Conservation (phyloP, 2,888 invertebrate species). For the Cordilura impudica region DNA sequence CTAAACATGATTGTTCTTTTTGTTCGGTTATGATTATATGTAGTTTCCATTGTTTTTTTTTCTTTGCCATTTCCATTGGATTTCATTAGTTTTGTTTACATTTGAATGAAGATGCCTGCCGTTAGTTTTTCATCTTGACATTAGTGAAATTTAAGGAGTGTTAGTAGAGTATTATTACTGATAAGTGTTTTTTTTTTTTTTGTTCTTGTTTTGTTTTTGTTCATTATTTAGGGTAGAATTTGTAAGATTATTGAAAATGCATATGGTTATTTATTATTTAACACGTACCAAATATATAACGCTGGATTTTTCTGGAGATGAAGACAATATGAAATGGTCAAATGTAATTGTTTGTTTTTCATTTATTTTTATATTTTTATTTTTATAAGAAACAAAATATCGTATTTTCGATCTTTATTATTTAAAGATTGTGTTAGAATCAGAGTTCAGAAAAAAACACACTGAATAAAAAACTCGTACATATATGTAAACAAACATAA, state of each 20-base stretch:
- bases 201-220: too few relatives aligned
- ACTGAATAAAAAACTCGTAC: too few relatives aligned
- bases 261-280: not conserved
- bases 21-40: not conserved
- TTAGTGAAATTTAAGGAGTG: conserved; percentile 13
- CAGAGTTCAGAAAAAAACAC: too few relatives aligned
- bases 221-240: not conserved
- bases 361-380: too few relatives aligned
- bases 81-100: conserved; percentile 34
- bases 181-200: not conserved
- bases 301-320: too few relatives aligned
- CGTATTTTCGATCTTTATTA: too few relatives aligned
- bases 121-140: not conserved
- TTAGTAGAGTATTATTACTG: not conserved
- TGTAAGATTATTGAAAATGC: not conserved
- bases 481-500: too few relatives aligned
- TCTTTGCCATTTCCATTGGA: conserved; percentile 28
- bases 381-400: too few relatives aligned
- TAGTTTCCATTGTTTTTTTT: not conserved
- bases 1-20: not conserved
- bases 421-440: too few relatives aligned
- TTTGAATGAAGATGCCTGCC: not conserved
- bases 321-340: too few relatives aligned
- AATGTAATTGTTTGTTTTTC: too few relatives aligned
- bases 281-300: not conserved